Percentiles rank a stretch among this genome's conserved stretches.
Conservation (phyloP, 2,113 vertebrate genomes). For the Fukomys damarensis region DNA sequence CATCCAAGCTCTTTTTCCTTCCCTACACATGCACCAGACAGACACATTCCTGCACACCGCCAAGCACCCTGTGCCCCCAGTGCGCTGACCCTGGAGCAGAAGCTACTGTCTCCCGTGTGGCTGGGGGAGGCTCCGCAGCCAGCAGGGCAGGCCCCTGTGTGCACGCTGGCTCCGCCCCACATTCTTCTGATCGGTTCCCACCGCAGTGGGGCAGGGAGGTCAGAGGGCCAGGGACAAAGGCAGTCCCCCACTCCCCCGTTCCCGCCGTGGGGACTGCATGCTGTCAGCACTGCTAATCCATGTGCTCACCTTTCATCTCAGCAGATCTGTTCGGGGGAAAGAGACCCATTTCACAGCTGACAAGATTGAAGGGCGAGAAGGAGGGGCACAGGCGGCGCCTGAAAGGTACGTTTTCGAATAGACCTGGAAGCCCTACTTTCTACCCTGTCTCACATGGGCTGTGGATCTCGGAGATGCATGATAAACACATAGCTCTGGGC, state of each 20-base stretch:
- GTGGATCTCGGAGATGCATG: neutral
- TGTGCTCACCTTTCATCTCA: conserved; percentile 89
- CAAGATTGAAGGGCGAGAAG: conserved; percentile 85
- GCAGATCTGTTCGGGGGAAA: conserved; percentile 87
- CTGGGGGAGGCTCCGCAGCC: conserved; percentile 76
- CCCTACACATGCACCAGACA: neutral
- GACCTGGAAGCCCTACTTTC: conserved; percentile 24
- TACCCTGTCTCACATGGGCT: neutral
- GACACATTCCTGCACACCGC: neutral
- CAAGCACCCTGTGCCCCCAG: conserved; percentile 54
- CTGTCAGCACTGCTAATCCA: conserved; percentile 88
- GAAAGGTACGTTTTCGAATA: too few relatives aligned
- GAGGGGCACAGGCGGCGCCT: conserved; percentile 24
- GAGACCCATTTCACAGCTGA: conserved; percentile 90
- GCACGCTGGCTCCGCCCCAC: conserved; percentile 83
- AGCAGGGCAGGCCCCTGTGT: conserved; percentile 78
- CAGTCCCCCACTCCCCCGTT: conserved; percentile 86
- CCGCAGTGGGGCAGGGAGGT: conserved; percentile 87
- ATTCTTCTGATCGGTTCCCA: conserved; percentile 89
- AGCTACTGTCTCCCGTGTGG: conserved; percentile 78
- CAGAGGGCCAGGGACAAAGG: conserved; percentile 87
- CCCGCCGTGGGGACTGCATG: conserved; percentile 82
- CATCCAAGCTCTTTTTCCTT: neutral
- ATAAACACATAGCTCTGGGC: conserved; percentile 61
- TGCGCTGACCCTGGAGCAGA: conserved; percentile 55